Percentiles rank a stretch among this genome's conserved stretches.
Evolutionary conservation across 2,113 vertebrate genomes (phyloP).

Genomic region (Mixornis gularis): DNA sequence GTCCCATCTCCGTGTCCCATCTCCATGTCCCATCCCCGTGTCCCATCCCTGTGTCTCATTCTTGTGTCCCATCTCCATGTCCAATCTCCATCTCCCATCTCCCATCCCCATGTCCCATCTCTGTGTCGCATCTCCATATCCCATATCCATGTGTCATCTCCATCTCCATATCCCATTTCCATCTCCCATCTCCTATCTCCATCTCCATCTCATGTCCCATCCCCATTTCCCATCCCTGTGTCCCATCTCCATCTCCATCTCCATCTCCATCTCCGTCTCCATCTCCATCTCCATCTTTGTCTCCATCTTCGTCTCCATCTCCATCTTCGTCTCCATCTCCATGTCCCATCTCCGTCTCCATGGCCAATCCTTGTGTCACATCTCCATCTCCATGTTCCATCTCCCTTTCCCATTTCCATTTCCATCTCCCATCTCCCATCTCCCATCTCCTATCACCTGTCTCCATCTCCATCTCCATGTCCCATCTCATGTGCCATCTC

Average conservation of each 20-base stretch:
- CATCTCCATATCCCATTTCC: not conserved
- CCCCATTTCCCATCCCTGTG: accelerated
- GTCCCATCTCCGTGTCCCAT: not conserved
- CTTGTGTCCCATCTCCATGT: accelerated
- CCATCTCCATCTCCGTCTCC: accelerated
- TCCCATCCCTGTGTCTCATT: not conserved
- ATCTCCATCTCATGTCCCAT: not conserved
- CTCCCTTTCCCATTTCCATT: accelerated
- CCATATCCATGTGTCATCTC: accelerated
- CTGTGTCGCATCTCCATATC: accelerated
- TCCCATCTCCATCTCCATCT: accelerated
- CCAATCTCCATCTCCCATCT: accelerated
- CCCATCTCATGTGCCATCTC: too few relatives aligned
- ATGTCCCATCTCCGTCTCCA: too few relatives aligned
- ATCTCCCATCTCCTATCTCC: not conserved
- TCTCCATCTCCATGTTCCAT: too few relatives aligned
- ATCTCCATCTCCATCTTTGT: accelerated
- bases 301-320: not conserved
- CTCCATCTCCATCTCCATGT: not conserved
- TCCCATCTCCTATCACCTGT: too few relatives aligned
- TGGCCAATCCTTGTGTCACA: not conserved
- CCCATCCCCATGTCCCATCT: not conserved
- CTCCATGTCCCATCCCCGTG: accelerated
- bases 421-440: too few relatives aligned
- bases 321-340: not conserved